Base-by-base conservation (phyloP, 2,797 vertebrate species). In the Anisognathus igniventris region DNA sequence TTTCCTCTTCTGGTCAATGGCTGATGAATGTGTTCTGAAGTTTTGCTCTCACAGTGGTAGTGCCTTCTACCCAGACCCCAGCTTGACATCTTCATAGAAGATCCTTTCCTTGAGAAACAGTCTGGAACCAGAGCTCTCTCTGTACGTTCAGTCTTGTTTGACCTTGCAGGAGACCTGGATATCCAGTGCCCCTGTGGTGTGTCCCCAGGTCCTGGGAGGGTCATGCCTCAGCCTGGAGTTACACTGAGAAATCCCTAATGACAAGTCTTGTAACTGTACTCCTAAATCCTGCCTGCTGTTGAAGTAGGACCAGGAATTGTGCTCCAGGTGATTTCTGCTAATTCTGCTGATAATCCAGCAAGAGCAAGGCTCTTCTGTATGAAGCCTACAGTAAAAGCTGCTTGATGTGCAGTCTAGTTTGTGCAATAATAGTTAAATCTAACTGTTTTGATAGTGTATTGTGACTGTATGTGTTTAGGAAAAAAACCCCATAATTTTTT, bases 401-500 rank as follows among this genome's bases (percentile, higher is more conserved):
- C 81, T 80, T 58, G 35, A n/a, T 57, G 6, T 61, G 16, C 44
- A 70, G 14, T 75, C 33, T 64, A 37, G 31, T 62, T 88, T 56
- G 22, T 62, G 15, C 72, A 64, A 73, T 18, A 73, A 28, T 60
- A 70, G 85, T 50, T 76, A 67, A 76, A 66, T 86, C 24, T 65
- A 35, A 68, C 54, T 33, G 35, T 7, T 68, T 71, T 86, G 58
- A 62, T 39, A 37, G 25, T 53, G 7, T 67, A n/a, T 67, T 68
- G n/a, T 54, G 58, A 47, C 57, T 81, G 16, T 40, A 61, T 16
- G 44, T 10, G 27, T 54, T 86, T 84, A 61, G 62, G 28, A 27
- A 57, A 58, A 79, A 90, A 19, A 0, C 1, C 0, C 0, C 13
- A n/a, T 28, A 31, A 10, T 31, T 76, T 76, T 68, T 68, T n/a